Conservation (phyloP, 1,140 invertebrate genomes). For the Pararge aegeria region DNA sequence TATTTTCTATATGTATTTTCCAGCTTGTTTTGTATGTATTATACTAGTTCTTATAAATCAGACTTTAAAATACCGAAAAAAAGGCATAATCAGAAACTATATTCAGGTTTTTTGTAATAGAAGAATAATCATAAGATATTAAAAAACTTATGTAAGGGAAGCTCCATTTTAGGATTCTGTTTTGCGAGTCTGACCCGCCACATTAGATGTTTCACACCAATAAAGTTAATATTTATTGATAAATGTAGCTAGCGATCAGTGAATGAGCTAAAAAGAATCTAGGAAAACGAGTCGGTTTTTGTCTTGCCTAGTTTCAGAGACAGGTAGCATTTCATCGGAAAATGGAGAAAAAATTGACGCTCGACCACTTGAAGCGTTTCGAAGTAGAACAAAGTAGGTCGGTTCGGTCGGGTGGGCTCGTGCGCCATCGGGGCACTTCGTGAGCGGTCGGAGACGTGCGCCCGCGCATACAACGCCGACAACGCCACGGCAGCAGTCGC, state of each 20-base stretch:
- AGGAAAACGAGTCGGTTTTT: constrained; percentile 54
- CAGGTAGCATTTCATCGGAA: constrained; percentile 71
- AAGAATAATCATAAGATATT: too few relatives aligned
- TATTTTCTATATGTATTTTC: too few relatives aligned
- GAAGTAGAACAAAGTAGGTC: constrained; percentile 69
- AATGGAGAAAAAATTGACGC: constrained; percentile 66
- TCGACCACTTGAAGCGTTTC: constrained; percentile 59
- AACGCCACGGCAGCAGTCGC: constrained; percentile 57
- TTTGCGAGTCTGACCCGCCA: too few relatives aligned
- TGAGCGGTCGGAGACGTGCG: constrained; percentile 43
- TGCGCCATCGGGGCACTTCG: constrained; percentile 47
- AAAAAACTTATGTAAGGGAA: too few relatives aligned
- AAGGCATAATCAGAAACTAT: too few relatives aligned
- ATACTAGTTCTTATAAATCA: too few relatives aligned
- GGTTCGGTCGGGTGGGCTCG: constrained; percentile 56
- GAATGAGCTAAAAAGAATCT: constrained; percentile 33
- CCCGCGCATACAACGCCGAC: constrained; percentile 60
- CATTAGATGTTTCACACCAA: too few relatives aligned
- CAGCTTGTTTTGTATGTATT: too few relatives aligned
- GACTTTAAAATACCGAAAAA: too few relatives aligned
- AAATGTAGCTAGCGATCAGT: constrained; percentile 11
- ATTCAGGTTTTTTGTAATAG: too few relatives aligned
- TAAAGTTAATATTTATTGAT: too few relatives aligned
- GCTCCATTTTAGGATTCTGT: too few relatives aligned
- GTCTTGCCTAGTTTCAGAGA: constrained; percentile 41